Conservation (phyloP, 1,140 invertebrate genomes). For the Spodoptera frugiperda region DNA sequence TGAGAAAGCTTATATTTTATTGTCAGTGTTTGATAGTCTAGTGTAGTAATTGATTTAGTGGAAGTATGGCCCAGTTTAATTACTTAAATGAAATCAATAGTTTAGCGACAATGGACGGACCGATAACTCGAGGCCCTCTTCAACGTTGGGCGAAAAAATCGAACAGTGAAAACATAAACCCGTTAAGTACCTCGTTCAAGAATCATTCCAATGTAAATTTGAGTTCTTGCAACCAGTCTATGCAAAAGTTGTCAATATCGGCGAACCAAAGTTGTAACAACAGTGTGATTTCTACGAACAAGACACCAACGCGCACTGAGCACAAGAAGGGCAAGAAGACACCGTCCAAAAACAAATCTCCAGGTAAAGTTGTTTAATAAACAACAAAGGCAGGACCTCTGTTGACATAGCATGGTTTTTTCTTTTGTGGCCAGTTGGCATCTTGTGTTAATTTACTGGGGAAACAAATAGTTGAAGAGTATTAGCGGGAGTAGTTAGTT, state of each 20-base stretch:
- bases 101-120: constrained; percentile 91
- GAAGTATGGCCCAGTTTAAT: constrained; percentile 91
- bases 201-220: constrained; percentile 80
- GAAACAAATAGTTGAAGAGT: background rate
- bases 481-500: background rate
- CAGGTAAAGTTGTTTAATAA: constrained; percentile 79
- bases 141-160: constrained; percentile 92
- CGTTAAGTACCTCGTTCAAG: constrained; percentile 74
- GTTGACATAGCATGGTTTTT: constrained; percentile 4
- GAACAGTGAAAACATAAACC: constrained; percentile 76
- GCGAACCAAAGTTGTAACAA: constrained; percentile 86
- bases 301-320: constrained; percentile 83
- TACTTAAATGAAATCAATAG: constrained; percentile 93
- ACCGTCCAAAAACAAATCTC: constrained; percentile 89
- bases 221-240: constrained; percentile 86
- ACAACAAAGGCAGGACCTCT: background rate
- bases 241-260: constrained; percentile 87
- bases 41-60: constrained; percentile 29
- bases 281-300: constrained; percentile 73
- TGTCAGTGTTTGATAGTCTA: constrained; percentile 21
- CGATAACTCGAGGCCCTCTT: constrained; percentile 91
- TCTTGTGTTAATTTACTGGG: background rate
- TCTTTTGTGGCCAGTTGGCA: background rate
- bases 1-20: constrained; percentile 30
- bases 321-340: constrained; percentile 87